These are phyloP conservation scores for Macaca mulatta DNA, from an alignment of 2,113 vertebrate species.

Conservation along the genomic window DNA sequence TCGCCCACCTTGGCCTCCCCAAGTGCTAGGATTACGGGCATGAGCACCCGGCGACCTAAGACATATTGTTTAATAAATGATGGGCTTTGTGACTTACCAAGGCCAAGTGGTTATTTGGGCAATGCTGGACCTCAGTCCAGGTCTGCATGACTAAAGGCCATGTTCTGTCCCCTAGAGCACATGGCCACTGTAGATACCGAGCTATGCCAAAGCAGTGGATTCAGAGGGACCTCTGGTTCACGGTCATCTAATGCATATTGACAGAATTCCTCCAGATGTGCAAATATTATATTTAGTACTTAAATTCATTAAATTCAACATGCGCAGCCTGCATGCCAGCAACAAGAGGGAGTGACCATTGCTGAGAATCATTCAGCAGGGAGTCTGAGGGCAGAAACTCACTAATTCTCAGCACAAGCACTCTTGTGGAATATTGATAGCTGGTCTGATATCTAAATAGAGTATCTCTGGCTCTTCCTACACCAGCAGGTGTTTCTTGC, in stretches of 20 bases:
- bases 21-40: no score
- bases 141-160: neutral
- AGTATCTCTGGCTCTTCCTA: conserved; percentile 57
- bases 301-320: neutral
- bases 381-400: conserved; percentile 45
- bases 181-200: neutral
- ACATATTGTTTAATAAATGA: neutral
- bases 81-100: neutral
- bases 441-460: conserved; percentile 66
- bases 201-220: neutral
- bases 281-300: neutral
- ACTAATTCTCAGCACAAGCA: conserved; percentile 73
- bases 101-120: neutral
- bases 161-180: neutral
- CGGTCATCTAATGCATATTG: neutral
- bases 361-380: neutral
- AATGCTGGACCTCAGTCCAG: neutral
- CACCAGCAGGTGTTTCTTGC: conserved; percentile 65
- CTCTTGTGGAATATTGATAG: conserved; percentile 45
- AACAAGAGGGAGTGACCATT: neutral
- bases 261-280: conserved; percentile 1
- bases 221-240: neutral
- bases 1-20: no score
- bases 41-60: neutral
- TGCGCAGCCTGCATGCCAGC: neutral